A percentile compares a stretch with the other conserved stretches of the same genome.
Conservation (phyloP, 2,113 vertebrate species). For the Dolichallabes microphthalmus region DNA sequence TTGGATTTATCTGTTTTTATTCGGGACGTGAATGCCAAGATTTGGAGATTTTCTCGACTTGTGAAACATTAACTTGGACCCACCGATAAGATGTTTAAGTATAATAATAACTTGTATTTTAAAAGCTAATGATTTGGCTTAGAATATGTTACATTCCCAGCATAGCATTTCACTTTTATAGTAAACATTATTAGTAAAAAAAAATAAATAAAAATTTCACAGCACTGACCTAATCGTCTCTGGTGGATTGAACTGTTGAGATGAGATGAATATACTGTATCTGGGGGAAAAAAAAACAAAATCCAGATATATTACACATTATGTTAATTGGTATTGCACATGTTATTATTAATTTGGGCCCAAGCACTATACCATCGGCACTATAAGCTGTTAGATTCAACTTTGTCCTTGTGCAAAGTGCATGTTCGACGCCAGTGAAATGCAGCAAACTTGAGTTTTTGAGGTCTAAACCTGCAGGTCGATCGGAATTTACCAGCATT, state of each 20-base stretch:
- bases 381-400: too few relatives aligned
- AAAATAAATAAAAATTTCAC: not conserved
- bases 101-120: too few relatives aligned
- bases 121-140: not conserved
- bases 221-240: not conserved
- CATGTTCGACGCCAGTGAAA: too few relatives aligned
- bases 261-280: not conserved
- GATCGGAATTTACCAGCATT: not conserved
- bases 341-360: too few relatives aligned
- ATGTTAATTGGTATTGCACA: not conserved
- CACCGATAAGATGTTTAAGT: not conserved
- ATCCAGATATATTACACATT: not conserved
- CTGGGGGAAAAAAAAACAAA: not conserved
- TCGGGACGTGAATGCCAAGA: not conserved
- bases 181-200: too few relatives aligned
- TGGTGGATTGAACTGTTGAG: not conserved
- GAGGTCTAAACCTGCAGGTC: not conserved
- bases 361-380: too few relatives aligned
- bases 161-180: not conserved
- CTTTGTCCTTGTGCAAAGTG: too few relatives aligned
- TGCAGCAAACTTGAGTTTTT: too few relatives aligned
- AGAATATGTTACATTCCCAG: not conserved
- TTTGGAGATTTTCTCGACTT: not conserved
- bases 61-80: not conserved
- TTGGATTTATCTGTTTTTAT: not conserved